phyloP scores from a whole-genome alignment of 2,888 invertebrate genomes.

The Pherbina coryleti region DNA sequence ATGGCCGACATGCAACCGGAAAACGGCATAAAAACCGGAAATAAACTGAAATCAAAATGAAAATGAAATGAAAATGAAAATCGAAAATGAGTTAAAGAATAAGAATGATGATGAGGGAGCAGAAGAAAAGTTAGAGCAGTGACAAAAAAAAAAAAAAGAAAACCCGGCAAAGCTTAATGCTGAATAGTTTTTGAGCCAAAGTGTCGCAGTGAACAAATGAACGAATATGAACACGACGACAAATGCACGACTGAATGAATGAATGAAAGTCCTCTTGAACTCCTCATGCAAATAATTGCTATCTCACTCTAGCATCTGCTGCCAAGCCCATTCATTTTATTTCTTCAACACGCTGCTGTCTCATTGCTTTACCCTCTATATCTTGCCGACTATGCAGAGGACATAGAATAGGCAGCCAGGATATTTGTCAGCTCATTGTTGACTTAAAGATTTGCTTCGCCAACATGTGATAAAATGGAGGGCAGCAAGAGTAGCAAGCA shows the following conservation, averaged over 20 bases:
- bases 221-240: neutral
- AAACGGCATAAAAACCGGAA: neutral
- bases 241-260: neutral
- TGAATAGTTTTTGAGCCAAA: neutral
- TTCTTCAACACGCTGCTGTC: neutral
- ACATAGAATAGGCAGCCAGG: neutral
- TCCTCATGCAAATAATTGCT: neutral
- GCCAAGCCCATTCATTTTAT: neutral
- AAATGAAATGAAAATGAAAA: slow-evolving; percentile 8
- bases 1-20: neutral
- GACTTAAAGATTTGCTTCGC: neutral
- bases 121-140: neutral
- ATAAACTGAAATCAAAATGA: neutral
- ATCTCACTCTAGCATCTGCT: neutral
- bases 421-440: slow-evolving; percentile 4
- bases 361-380: neutral
- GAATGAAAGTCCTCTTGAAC: slow-evolving; percentile 1
- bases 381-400: neutral
- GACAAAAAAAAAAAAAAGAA: neutral
- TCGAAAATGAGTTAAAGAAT: neutral
- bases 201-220: neutral
- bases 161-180: neutral
- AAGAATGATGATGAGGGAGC: neutral
- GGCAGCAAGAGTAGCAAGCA: too few species aligned
- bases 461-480: neutral